A percentile compares a stretch with the other conserved stretches of the same genome.
phyloP scores from a whole-genome alignment of 2,113 vertebrate genomes.

The Crotalus tigris region DNA sequence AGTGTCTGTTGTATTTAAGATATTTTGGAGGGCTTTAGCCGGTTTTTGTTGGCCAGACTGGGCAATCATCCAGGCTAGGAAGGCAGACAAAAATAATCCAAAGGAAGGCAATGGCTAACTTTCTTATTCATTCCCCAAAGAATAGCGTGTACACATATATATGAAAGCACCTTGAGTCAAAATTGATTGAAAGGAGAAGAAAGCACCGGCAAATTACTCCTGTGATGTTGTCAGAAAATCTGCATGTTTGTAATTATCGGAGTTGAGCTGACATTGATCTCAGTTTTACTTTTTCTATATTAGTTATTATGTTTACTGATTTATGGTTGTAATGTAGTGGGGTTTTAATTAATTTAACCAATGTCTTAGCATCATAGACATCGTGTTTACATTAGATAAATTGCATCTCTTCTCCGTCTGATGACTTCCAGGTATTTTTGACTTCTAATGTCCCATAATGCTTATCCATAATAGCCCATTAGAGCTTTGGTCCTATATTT shows the following conservation, averaged over 20 bases:
- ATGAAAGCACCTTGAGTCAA: background rate
- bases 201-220: background rate
- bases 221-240: background rate
- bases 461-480: background rate
- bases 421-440: background rate
- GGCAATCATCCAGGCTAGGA: background rate
- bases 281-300: background rate
- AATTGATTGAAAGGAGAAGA: background rate
- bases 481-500: background rate
- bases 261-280: background rate
- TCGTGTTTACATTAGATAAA: background rate
- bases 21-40: background rate
- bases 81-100: background rate
- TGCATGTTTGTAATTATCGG: background rate
- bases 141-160: background rate
- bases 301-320: background rate
- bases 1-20: background rate
- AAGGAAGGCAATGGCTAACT: background rate
- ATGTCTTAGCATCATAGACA: background rate
- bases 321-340: background rate
- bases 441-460: background rate
- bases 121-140: background rate
- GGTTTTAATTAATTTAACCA: background rate
- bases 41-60: background rate
- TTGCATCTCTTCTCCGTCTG: background rate